These are phyloP conservation scores for Notoglanidium macrostoma DNA, from an alignment of 2,797 vertebrate genomes.

Conservation along the genomic window DNA sequence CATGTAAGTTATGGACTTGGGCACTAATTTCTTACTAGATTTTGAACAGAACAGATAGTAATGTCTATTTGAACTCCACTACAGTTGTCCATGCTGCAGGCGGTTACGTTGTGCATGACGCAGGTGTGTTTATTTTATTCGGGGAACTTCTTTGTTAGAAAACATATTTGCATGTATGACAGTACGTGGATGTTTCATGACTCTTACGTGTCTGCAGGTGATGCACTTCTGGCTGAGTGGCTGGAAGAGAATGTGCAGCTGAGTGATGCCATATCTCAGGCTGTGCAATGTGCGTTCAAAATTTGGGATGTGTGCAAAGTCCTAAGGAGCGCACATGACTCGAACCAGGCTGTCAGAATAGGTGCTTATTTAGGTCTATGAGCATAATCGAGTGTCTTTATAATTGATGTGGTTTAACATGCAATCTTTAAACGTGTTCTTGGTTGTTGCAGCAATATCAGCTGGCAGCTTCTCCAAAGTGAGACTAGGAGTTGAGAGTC, in stretches of 20 bases:
- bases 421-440: not conserved
- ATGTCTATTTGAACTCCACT: conserved; percentile 14
- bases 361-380: conserved; percentile 52
- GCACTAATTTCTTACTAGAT: not conserved
- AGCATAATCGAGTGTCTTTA: not conserved
- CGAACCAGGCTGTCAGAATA: conserved; percentile 68
- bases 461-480: conserved; percentile 67
- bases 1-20: conserved; percentile 60
- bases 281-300: conserved; percentile 66
- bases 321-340: conserved; percentile 57
- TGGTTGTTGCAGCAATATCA: conserved; percentile 62
- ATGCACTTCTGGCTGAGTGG: conserved; percentile 70
- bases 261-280: conserved; percentile 65
- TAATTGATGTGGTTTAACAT: not conserved
- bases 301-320: conserved; percentile 63
- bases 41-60: not conserved
- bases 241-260: conserved; percentile 60
- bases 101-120: conserved; percentile 74
- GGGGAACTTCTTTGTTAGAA: not conserved
- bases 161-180: not conserved
- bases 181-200: not conserved
- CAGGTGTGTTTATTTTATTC: conserved; percentile 59
- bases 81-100: conserved; percentile 68
- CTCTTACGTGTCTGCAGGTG: conserved; percentile 57
- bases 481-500: conserved; percentile 56